phyloP scores from a whole-genome alignment of 2,113 vertebrate genomes.

The Tragulus kanchil region DNA sequence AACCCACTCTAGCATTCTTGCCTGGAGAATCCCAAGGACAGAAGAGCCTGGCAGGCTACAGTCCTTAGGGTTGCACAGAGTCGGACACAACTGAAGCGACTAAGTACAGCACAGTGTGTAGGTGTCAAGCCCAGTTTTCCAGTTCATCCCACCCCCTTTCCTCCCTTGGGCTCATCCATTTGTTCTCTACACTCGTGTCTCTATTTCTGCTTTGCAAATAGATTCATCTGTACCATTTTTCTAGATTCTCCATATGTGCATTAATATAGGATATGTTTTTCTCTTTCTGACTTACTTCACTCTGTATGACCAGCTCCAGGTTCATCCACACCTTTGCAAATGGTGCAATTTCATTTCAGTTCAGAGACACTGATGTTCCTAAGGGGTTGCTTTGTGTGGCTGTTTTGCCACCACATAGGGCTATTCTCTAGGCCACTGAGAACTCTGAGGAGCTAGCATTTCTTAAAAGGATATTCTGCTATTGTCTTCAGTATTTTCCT shows the following conservation, averaged over 20 bases:
- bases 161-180: not conserved
- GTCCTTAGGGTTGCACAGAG: not conserved
- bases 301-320: not conserved
- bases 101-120: not conserved
- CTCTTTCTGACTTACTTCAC: not conserved
- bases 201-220: not conserved
- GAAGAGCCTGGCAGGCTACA: not conserved
- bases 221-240: not conserved
- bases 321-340: not conserved
- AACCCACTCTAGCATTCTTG: not conserved
- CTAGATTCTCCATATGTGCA: not conserved
- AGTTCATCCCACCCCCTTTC: not conserved
- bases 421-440: not conserved
- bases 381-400: not conserved
- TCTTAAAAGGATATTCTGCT: not conserved
- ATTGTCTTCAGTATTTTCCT: not conserved
- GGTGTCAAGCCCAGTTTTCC: not conserved
- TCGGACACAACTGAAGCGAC: not conserved
- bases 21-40: not conserved
- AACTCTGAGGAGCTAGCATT: not conserved
- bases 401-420: not conserved
- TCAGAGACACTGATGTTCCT: not conserved
- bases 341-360: not conserved
- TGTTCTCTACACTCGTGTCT: not conserved
- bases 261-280: not conserved